Base-by-base conservation (phyloP, 2,113 vertebrate genomes). In the Epinephelus moara region DNA sequence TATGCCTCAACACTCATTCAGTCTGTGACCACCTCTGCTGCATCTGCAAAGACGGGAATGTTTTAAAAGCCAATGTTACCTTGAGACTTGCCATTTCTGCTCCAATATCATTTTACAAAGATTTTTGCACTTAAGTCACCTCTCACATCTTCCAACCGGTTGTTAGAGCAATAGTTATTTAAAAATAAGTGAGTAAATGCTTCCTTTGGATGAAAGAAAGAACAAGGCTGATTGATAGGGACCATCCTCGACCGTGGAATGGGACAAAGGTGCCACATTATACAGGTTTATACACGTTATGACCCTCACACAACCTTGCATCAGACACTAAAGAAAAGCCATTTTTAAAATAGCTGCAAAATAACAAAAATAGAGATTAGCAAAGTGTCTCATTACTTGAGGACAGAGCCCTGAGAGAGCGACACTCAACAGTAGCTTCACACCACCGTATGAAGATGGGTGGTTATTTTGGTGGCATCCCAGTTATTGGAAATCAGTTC, bases 391-490 rank as follows among this genome's bases (percentile, higher is more conserved):
- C 15, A 70, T 70, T 55, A 68, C 25, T 49, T 59, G 59, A 80
- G 53, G 80, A 85, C 64, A 80, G 56, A 88, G 62, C 78, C 85
- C 93, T 85, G 91, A 91, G 85, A 78, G 82, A 84, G 55, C 56
- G 57, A 84, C 53, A 75, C 71, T 68, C 52, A 49, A 45, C 69
- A 88, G 77, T 72, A 85, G 80, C 69, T 87, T 68, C 60, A 55
- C 64, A 60, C 66, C 73, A 80, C 72, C 23, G 2, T 30, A n/a
- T 80, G 30, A 50, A 81, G 17, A 74, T 11, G 12, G 64, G 66
- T 72, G 45, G 56, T 45, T 55, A 53, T 82, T 85, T 77, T 72
- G 59, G 64, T 74, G 86, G 56, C 70, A 71, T 87, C 55, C 47
- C 61, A 77, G 55, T 52, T 5, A 80, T 60, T 64, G 66, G 27